Base-by-base conservation (phyloP, 2,888 invertebrate species). In the Temnothorax ravouxi region DNA sequence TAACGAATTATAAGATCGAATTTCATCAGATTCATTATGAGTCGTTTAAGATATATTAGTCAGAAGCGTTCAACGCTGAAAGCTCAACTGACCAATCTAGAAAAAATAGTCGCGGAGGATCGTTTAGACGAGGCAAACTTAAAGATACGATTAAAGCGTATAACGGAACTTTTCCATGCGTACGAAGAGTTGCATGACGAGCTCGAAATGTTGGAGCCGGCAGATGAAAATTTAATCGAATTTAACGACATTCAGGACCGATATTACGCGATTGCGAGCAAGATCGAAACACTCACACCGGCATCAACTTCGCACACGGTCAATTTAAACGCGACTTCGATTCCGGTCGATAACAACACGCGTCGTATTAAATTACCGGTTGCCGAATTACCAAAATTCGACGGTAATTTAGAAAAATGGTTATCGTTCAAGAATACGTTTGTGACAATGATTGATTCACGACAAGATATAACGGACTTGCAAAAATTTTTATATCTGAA, bases 121-220 rank as follows among this genome's bases (percentile, higher is more conserved):
- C 25, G 25, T 5, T 2, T 4, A 3, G 18, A 25, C 13, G 25
- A 13, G 3, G 13, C 18, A 1, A 56, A 21, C 1, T 0, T 56
- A 11, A 34, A 21, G 54, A 34, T 83, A 15, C 64, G 76, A 0
- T 15, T 79, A 2, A 25, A 56, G 0, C 11, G 77, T 2, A 1
- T 77, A 0, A 79, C 66, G 0, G 67, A 79, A n/a, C 25, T 56
- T 0, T 69, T 67, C 29, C 54, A 52, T 0, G 47, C 47, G 0
- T 79, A 79, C 9, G 79, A 69, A 11, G 79, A 79, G 1, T n/a
- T 67, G 4, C 54, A 79, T 4, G 67, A 79, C 15, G 67, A 66
- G 15, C 34, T 79, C 1, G 47, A 34, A 0, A 11, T 59, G 2
- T 0, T 79, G 4, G 56, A 79, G 1, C 47, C 67, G 18, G n/a